These are phyloP conservation scores for Clostera curtula DNA, from an alignment of 2,888 invertebrate genomes.

Conservation along the genomic window DNA sequence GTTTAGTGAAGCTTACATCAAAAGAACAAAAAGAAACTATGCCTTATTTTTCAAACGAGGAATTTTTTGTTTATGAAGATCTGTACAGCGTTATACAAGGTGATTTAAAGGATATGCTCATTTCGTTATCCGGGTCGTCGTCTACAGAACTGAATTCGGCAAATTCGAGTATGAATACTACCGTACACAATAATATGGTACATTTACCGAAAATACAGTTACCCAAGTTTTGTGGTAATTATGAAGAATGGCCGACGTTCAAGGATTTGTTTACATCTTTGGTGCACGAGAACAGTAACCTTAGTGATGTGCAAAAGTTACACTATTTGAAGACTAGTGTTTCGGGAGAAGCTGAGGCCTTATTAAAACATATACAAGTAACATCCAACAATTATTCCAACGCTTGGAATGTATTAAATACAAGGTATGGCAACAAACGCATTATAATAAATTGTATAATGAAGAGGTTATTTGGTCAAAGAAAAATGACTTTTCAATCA, in stretches of 20 bases:
- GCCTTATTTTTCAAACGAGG: conserved; percentile 13
- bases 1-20: conserved; percentile 10
- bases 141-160: neutral
- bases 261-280: conserved; percentile 5
- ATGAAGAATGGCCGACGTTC: conserved; percentile 5
- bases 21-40: conserved; percentile 7
- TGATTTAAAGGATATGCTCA: conserved; percentile 1
- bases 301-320: conserved; percentile 6
- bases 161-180: neutral
- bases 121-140: neutral
- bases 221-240: too few relatives aligned
- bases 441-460: conserved; percentile 2
- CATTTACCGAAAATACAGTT: conserved; percentile 4
- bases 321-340: conserved; percentile 6
- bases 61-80: conserved; percentile 4
- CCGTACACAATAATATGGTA: neutral
- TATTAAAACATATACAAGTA: conserved; percentile 3
- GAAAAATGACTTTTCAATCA: conserved; percentile 2
- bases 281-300: conserved; percentile 2
- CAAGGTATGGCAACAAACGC: conserved; percentile 4
- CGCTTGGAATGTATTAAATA: conserved; percentile 3
- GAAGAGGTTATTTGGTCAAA: conserved; percentile 3
- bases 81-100: too few relatives aligned
- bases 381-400: conserved; percentile 2
- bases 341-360: conserved; percentile 1